Base-by-base conservation (phyloP, 2,797 vertebrate species). In the Falco concolor region DNA sequence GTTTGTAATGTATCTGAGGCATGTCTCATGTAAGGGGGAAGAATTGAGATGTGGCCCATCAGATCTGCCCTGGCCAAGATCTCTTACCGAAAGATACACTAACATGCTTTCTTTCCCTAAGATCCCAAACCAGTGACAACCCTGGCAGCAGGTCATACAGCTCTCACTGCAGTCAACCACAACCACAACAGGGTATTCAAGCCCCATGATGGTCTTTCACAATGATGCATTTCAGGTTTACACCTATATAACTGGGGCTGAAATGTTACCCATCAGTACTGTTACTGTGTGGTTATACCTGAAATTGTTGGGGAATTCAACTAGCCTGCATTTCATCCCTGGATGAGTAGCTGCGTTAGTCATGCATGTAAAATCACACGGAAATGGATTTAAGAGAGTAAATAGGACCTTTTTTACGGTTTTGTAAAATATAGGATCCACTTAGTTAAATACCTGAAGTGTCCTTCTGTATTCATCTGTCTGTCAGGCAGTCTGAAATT, bases 401-500 rank as follows among this genome's bases (percentile, higher is more conserved):
- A 95, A 80, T 23, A 93, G 32, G 75, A 84, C 13, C n/a, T 94
- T 92, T 38, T 73, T 67, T 81, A 87, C 36, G 30, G 42, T 70
- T 80, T 94, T 89, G 44, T 25, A 75, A 84, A 85, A 68, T 18
- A 77, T 4, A 80, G 85, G 64, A 88, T 73, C 78, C 74, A 75
- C 81, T 96, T 84, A 82, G 75, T 95, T 93, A 98, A 96, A 97
- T 99, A 99, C 98, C 98, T 99, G 97, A 97, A 96, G 87, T 93
- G 98, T 98, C 97, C 97, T 90, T 98, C 98, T 97, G 98, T 93
- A 98, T 96, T 93, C 97, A 96, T 93, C 97, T 98, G 98, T 98
- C 97, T 97, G 96, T 98, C 98, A 98, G 98, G 98, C 82, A 97
- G 98, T 97, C 98, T 99, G 98, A 98, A 98, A 96, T 96, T 97